Conservation (phyloP, 2,113 vertebrate species). For the Hypomesus transpacificus region DNA sequence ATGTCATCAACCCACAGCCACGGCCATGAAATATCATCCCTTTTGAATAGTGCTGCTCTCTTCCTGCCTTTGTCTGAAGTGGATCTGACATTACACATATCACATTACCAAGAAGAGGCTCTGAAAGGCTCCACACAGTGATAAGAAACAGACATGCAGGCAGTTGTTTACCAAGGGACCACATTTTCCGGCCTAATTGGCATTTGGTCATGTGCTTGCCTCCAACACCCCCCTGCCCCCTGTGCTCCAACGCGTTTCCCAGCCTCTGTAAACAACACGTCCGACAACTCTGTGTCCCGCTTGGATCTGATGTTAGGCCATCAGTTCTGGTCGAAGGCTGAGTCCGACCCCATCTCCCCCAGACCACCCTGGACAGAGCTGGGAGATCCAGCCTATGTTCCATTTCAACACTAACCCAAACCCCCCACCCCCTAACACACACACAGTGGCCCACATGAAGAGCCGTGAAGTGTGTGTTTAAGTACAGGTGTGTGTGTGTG, state of each 20-base stretch:
- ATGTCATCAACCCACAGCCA: not conserved
- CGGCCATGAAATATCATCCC: not conserved
- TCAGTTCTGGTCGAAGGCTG: constrained; percentile 7
- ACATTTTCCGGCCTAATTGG: constrained; percentile 63
- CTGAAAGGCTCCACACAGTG: constrained; percentile 36
- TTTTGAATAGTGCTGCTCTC: constrained; percentile 1
- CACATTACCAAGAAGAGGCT: constrained; percentile 12
- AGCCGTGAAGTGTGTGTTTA: too few species aligned
- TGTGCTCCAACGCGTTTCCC: constrained; percentile 22
- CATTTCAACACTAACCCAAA: too few species aligned
- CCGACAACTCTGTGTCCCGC: constrained; percentile 45
- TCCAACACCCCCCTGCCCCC: not conserved
- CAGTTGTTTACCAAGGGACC: constrained; percentile 19
- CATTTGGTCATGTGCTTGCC: constrained; percentile 41
- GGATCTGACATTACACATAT: constrained; percentile 23
- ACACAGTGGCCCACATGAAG: too few species aligned
- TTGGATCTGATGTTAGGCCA: constrained; percentile 28
- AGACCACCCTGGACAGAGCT: too few species aligned
- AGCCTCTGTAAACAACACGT: constrained; percentile 31
- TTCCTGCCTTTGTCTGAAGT: constrained; percentile 8
- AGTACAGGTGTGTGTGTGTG: too few species aligned
- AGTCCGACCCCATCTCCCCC: too few species aligned
- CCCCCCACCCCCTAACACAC: too few species aligned
- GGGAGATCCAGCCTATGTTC: too few species aligned
- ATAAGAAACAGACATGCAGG: not conserved